These are phyloP conservation scores for Noctua janthina DNA, from an alignment of 2,888 invertebrate species.

Conservation along the genomic window DNA sequence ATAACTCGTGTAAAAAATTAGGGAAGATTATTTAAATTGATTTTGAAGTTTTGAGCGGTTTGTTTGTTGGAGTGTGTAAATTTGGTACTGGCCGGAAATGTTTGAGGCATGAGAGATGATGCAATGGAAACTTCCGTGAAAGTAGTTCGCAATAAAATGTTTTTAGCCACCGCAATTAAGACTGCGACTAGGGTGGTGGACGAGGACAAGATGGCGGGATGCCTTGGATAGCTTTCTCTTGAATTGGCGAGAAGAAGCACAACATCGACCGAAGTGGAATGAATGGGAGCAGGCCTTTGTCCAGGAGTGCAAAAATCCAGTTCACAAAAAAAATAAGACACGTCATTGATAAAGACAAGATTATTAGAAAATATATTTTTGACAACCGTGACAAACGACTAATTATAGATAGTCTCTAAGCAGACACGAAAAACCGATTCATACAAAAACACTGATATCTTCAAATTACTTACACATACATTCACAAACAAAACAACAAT, in stretches of 20 bases:
- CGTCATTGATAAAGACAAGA: neutral
- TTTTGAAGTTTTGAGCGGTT: slow-evolving; percentile 33
- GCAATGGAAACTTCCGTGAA: neutral
- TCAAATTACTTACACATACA: slow-evolving; percentile 29
- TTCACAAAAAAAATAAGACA: neutral
- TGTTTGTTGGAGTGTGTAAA: neutral
- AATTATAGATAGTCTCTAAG: neutral
- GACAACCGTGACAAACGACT: neutral
- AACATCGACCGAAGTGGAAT: neutral
- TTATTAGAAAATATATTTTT: neutral
- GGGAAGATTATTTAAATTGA: slow-evolving; percentile 33
- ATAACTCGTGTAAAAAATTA: slow-evolving; percentile 55
- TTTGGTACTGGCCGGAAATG: neutral
- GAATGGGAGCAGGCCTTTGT: neutral
- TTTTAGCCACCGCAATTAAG: neutral
- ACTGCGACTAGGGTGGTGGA: too few species aligned
- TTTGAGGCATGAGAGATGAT: neutral
- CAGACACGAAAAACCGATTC: neutral
- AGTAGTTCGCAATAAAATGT: neutral
- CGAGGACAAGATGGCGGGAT: neutral
- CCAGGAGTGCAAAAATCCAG: neutral
- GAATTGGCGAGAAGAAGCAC: neutral
- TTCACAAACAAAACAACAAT: slow-evolving; percentile 40
- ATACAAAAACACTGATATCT: neutral
- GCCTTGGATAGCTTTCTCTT: neutral